These are phyloP conservation scores for Pogonophryne albipinna DNA, from an alignment of 2,797 vertebrate species.

Conservation along the genomic window DNA sequence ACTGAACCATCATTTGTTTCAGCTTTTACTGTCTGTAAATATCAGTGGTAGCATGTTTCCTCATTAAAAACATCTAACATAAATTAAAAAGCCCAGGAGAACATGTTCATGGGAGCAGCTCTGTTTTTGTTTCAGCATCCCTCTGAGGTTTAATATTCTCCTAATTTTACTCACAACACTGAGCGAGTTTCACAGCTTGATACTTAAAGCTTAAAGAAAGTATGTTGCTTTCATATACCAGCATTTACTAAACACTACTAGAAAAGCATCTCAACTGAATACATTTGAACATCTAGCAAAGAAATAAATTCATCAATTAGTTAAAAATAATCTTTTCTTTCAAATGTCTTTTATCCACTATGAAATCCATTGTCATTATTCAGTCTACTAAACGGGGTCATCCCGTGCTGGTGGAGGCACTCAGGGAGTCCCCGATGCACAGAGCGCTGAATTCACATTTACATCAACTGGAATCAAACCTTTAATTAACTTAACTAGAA, in stretches of 20 bases:
- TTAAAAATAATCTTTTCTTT: conserved; percentile 6
- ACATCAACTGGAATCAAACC: conserved; percentile 29
- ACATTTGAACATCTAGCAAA: neutral
- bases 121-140: neutral
- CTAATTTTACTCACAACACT: neutral
- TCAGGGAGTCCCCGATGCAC: conserved; percentile 25
- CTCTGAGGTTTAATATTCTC: neutral
- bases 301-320: neutral
- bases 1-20: neutral
- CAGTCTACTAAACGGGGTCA: conserved; percentile 11
- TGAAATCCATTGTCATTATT: conserved; percentile 21
- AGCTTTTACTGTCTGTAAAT: neutral
- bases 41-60: neutral
- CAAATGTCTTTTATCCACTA: conserved; percentile 9
- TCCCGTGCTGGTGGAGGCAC: neutral
- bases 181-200: neutral
- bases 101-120: neutral
- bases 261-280: neutral
- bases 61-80: conserved; percentile 1
- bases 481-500: conserved; percentile 21
- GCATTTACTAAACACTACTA: neutral
- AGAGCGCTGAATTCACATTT: conserved; percentile 13
- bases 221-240: neutral
- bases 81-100: conserved; percentile 22
- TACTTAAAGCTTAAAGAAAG: too few relatives aligned